These are phyloP conservation scores for Dryocosmus kuriphilus DNA, from an alignment of 2,888 invertebrate species.

Conservation along the genomic window DNA sequence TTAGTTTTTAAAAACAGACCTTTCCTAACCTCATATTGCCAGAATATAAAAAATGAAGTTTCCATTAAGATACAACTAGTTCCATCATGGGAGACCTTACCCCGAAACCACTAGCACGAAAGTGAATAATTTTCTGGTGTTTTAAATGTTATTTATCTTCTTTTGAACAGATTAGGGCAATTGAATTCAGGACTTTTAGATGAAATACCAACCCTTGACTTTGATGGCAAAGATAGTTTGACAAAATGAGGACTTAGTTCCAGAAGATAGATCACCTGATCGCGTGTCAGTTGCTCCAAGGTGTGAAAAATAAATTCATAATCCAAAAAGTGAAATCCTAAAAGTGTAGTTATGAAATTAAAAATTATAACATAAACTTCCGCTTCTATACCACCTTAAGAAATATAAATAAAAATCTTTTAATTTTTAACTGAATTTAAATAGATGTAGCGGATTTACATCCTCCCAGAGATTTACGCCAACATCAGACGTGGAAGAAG, in stretches of 20 bases:
- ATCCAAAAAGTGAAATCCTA: no score
- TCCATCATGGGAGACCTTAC: constrained; percentile 70
- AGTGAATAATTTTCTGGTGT: constrained; percentile 55
- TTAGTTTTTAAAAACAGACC: no score
- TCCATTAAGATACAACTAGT: constrained; percentile 68
- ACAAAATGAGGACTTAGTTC: constrained; percentile 55
- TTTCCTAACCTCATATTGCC: no score
- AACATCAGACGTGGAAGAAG: constrained; percentile 54
- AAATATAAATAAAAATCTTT: not conserved
- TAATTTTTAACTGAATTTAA: not conserved
- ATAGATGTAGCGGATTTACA: constrained; percentile 68
- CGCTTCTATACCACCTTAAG: no score
- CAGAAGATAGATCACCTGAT: constrained; percentile 59
- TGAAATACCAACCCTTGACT: constrained; percentile 68
- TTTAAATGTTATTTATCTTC: not conserved
- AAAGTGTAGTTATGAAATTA: no score
- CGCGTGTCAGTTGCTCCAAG: constrained; percentile 69
- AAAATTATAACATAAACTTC: no score
- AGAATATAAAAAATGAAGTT: constrained; percentile 67
- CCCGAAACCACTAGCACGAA: constrained; percentile 71
- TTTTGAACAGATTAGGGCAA: constrained; percentile 68
- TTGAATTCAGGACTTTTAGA: constrained; percentile 68
- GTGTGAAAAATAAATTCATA: constrained; percentile 47
- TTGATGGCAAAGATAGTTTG: constrained; percentile 57
- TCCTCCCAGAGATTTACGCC: constrained; percentile 66